Evolutionary conservation across 1,140 invertebrate genomes (phyloP).

Genomic region (Leptinotarsa undecemlineata): DNA sequence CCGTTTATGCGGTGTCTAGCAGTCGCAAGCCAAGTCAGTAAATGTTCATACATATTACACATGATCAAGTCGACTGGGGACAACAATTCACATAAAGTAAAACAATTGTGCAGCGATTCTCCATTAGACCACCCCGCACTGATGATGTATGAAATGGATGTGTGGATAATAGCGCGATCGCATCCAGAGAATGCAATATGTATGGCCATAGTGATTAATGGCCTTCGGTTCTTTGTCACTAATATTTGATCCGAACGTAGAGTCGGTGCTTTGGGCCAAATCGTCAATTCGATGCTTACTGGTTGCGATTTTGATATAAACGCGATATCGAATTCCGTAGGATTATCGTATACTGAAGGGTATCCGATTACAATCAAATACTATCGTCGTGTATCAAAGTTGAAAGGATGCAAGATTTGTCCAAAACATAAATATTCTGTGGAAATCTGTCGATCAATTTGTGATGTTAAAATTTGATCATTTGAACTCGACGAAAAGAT

Average conservation of each 20-base stretch:
- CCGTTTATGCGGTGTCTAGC: not conserved
- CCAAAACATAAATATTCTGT: no score
- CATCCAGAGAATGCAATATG: slow-evolving; percentile 40
- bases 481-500: no score
- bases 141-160: slow-evolving; percentile 43
- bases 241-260: slow-evolving; percentile 22
- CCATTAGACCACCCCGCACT: slow-evolving; percentile 36
- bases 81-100: slow-evolving; percentile 36
- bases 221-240: slow-evolving; percentile 28
- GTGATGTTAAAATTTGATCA: no score
- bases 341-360: no score
- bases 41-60: slow-evolving; percentile 15
- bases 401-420: no score
- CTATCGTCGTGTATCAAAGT: no score
- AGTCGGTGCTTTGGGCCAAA: no score
- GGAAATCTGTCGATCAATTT: no score
- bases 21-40: not conserved
- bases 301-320: no score
- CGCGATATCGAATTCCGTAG: no score
- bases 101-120: slow-evolving; percentile 38
- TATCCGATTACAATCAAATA: no score
- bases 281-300: no score
- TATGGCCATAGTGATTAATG: slow-evolving; percentile 37
- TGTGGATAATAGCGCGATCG: slow-evolving; percentile 36
- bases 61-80: slow-evolving; percentile 33